Evolutionary conservation across 2,113 vertebrate genomes (phyloP), one percentile per base, ranked within the genome.

Genomic region (Maccullochella peelii): DNA sequence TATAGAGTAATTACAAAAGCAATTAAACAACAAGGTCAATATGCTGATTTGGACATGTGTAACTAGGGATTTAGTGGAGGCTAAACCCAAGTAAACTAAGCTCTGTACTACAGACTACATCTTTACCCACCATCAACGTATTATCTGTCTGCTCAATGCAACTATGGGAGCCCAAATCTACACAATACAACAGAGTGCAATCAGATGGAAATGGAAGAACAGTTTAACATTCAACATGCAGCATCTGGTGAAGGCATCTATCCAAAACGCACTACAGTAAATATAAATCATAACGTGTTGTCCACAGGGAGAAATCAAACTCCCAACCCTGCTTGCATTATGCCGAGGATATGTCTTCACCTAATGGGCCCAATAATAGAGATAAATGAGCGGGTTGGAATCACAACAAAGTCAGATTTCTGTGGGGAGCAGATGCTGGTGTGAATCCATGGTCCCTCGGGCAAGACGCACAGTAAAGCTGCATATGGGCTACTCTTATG

Each of bases 341-440:
- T 59, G 20, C 47, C 0, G 10, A 58, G 40, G 52, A 44, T 40
- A 15, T 12, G 54, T 84, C 63, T 52, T 68, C 77, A 42, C 27
- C 63, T 87, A 81, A 89, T 88, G 82, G 87, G 62, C 61, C 68
- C 75, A 55, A 83, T 92, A 90, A 90, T 83, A 36, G 85, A 91
- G 92, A 93, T 83, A 84, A 87, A 93, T 66, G 87, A 84, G 76
- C 57, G 73, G 72, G 36, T 52, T 16, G 1, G 40, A 62, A n/a
- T 40, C 67, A 44, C 38, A 61, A 25, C 55, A 63, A 73, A 65
- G 86, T 72, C 42, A 7, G 63, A 63, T 80, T 75, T 89, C 82
- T 61, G 83, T 15, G 58, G 88, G 88, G 87, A 90, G 83, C 87
- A 92, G 92, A 91, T 93, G 91, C 84, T 86, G 86, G 89, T 84